Percentiles rank a stretch among this genome's conserved stretches.
Evolutionary conservation across 2,888 invertebrate genomes (phyloP).

Genomic region (Drosophila sordidula): DNA sequence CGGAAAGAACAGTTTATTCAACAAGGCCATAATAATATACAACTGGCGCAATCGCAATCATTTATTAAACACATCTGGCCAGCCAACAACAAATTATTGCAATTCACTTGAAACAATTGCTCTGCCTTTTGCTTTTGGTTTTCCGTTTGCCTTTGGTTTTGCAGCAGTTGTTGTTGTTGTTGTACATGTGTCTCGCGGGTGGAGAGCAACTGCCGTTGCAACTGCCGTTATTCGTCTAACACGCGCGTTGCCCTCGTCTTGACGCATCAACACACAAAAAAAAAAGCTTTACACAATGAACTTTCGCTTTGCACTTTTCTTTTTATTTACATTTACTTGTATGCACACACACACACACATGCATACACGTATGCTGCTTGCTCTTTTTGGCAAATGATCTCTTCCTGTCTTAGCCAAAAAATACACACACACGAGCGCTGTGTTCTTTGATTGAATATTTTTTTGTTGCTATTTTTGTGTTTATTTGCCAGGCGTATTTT

Average conservation of each 20-base stretch:
- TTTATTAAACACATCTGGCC: conserved; percentile 78
- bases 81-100: conserved; percentile 52
- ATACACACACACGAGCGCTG: conserved; percentile 36
- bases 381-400: conserved; percentile 65
- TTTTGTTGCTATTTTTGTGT: conserved; percentile 63
- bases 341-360: conserved; percentile 11
- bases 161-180: conserved; percentile 19
- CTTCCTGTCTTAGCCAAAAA: conserved; percentile 60
- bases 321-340: conserved; percentile 51
- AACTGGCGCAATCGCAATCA: conserved; percentile 66
- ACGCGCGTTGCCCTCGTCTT: conserved; percentile 14
- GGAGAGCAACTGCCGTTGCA: conserved; percentile 24
- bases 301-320: conserved; percentile 76
- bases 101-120: conserved; percentile 55
- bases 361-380: conserved; percentile 19
- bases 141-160: conserved; percentile 41
- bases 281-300: conserved; percentile 57
- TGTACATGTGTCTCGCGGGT: conserved; percentile 37
- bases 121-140: conserved; percentile 24
- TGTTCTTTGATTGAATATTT: conserved; percentile 64
- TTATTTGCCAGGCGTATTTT: conserved; percentile 34
- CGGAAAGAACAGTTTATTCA: conserved; percentile 89
- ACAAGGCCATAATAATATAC: conserved; percentile 88
- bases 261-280: conserved; percentile 18
- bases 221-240: conserved; percentile 52